These are phyloP conservation scores for Passer domesticus DNA, from an alignment of 2,113 vertebrate species.

Conservation along the genomic window DNA sequence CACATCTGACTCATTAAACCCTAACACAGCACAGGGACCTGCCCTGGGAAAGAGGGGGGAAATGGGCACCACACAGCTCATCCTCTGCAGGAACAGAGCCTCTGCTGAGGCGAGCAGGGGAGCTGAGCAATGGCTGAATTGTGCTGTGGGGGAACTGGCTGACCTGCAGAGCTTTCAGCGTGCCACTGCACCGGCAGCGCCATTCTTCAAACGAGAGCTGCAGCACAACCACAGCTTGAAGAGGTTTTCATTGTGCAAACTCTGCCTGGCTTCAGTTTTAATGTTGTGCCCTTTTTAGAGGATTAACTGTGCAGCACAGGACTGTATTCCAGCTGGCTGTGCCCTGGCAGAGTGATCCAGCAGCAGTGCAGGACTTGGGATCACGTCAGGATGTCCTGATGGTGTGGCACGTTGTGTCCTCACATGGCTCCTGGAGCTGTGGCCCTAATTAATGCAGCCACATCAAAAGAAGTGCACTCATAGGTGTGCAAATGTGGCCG, in stretches of 20 bases:
- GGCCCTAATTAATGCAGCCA: background rate
- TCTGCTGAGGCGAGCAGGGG: background rate
- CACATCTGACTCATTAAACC: background rate
- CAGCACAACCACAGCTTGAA: background rate
- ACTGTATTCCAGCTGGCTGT: conserved; percentile 2
- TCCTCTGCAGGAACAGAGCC: background rate
- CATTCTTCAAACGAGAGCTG: background rate
- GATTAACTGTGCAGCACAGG: conserved; percentile 12
- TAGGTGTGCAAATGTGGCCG: background rate
- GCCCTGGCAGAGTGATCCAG: background rate
- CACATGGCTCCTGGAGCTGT: rapidly evolving
- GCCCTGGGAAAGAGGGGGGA: rapidly evolving
- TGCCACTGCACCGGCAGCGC: background rate
- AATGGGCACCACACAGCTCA: background rate
- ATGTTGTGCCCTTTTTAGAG: conserved; percentile 10
- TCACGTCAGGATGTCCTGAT: background rate
- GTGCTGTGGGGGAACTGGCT: background rate
- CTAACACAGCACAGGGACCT: background rate
- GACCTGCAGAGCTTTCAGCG: background rate
- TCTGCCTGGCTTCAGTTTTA: background rate
- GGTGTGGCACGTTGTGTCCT: rapidly evolving
- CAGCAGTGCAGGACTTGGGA: background rate
- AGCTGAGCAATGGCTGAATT: background rate
- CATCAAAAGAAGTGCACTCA: rapidly evolving
- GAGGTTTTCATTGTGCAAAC: background rate